These are phyloP conservation scores for Anas platyrhynchos DNA, from an alignment of 2,113 vertebrate species.

Conservation along the genomic window DNA sequence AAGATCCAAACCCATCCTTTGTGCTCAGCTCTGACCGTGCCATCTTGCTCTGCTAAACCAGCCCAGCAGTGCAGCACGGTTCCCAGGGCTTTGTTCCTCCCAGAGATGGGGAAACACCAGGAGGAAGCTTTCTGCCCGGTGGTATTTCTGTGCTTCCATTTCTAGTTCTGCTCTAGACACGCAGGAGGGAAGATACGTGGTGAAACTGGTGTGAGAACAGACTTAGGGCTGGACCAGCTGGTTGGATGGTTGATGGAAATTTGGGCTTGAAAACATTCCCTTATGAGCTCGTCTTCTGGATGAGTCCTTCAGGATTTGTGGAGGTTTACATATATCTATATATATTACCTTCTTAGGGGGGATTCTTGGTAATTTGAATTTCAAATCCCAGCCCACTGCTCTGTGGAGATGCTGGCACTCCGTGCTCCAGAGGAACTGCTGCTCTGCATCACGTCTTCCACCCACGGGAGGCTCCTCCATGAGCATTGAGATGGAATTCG, in stretches of 20 bases:
- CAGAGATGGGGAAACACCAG: not conserved
- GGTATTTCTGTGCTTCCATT: not conserved
- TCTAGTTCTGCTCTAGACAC: not conserved
- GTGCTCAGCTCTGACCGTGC: not conserved
- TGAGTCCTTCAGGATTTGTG: not conserved
- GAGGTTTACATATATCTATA: too few relatives aligned
- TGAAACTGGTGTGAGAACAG: not conserved
- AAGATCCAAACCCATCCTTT: not conserved
- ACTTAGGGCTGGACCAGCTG: not conserved
- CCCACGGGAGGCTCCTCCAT: rapidly evolving
- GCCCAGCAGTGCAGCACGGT: rapidly evolving
- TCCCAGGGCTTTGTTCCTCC: not conserved
- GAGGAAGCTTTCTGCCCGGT: not conserved
- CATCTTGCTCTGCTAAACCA: rapidly evolving
- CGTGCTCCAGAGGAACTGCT: not conserved
- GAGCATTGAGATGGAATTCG: not conserved
- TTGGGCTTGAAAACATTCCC: not conserved
- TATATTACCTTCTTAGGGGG: too few relatives aligned
- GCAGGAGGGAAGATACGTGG: not conserved
- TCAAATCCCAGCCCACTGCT: not conserved
- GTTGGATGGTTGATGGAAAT: constrained; percentile 1
- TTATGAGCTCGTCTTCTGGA: not conserved
- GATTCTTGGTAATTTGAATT: not conserved
- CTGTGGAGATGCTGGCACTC: not conserved
- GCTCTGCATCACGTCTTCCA: not conserved